These are phyloP conservation scores for Botrylloides violaceus DNA, from an alignment of 23 tunicate species.

Conservation along the genomic window DNA sequence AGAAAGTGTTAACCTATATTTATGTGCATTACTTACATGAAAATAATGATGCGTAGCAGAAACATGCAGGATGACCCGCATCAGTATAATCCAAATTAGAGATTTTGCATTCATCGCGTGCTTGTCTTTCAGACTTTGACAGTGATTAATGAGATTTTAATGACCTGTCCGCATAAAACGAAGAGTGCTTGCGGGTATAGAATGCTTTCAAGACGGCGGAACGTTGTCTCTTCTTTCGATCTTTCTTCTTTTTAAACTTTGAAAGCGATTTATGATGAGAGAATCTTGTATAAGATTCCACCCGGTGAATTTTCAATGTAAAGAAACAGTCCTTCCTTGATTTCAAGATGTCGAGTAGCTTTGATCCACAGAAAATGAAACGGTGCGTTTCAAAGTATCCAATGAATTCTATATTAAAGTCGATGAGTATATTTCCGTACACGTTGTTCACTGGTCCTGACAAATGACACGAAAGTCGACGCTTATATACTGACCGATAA, in stretches of 20 bases:
- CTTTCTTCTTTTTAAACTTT: slow-evolving; percentile 21
- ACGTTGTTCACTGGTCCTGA: not conserved
- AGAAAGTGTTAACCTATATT: not conserved
- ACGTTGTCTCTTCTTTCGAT: slow-evolving; percentile 4
- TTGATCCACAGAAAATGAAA: slow-evolving; percentile 9
- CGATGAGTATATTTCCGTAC: not conserved
- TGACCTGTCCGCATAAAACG: slow-evolving; percentile 15
- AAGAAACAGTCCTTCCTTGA: too few species aligned
- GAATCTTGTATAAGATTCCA: too few species aligned
- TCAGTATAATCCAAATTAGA: not conserved
- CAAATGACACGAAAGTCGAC: not conserved
- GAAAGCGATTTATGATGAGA: too few species aligned
- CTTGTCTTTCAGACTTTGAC: slow-evolving; percentile 4
- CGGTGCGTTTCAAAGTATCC: too few species aligned
- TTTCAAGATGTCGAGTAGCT: not conserved
- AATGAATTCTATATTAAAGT: too few species aligned
- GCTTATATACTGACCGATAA: not conserved
- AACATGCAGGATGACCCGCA: not conserved
- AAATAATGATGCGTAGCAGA: not conserved
- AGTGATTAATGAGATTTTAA: slow-evolving; percentile 31
- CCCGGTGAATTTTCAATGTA: too few species aligned
- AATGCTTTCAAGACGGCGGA: slow-evolving; percentile 11
- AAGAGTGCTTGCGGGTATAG: slow-evolving; percentile 2
- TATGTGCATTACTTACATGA: not conserved
- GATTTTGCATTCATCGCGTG: not conserved